phyloP scores from a whole-genome alignment of 2,888 invertebrate genomes.

The Eugnorisma glareosa region DNA sequence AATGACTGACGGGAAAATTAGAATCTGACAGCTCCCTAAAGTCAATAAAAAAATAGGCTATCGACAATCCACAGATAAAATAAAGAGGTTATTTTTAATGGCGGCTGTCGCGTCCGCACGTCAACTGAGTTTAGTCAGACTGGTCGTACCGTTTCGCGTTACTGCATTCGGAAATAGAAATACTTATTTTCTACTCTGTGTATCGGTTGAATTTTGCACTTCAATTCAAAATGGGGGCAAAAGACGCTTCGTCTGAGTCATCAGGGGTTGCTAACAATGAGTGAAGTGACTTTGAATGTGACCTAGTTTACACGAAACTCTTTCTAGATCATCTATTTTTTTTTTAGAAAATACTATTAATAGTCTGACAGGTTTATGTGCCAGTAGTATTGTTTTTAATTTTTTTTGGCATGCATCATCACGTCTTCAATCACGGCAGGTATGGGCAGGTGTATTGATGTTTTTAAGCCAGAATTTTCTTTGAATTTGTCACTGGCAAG shows the following conservation, averaged over 20 bases:
- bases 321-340: constrained; percentile 24
- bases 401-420: neutral
- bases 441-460: too few species aligned
- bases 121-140: constrained; percentile 72
- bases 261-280: constrained; percentile 55
- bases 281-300: constrained; percentile 17
- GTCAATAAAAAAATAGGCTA: constrained; percentile 43
- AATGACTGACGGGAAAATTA: constrained; percentile 48
- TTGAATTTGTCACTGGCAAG: neutral
- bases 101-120: constrained; percentile 75
- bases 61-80: constrained; percentile 59
- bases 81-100: constrained; percentile 52
- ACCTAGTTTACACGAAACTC: constrained; percentile 37
- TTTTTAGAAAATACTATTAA: constrained; percentile 5
- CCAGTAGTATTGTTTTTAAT: neutral
- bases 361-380: constrained; percentile 14
- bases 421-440: neutral
- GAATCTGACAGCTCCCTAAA: constrained; percentile 55
- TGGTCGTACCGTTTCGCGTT: constrained; percentile 75
- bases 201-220: constrained; percentile 72
- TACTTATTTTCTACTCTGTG: constrained; percentile 75
- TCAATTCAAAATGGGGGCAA: constrained; percentile 57
- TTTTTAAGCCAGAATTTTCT: neutral
- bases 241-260: constrained; percentile 57
- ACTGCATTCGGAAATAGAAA: constrained; percentile 81